A percentile compares a stretch with the other conserved stretches of the same genome.
phyloP scores from a whole-genome alignment of 2,888 invertebrate species.

The Galeruca laticollis region DNA sequence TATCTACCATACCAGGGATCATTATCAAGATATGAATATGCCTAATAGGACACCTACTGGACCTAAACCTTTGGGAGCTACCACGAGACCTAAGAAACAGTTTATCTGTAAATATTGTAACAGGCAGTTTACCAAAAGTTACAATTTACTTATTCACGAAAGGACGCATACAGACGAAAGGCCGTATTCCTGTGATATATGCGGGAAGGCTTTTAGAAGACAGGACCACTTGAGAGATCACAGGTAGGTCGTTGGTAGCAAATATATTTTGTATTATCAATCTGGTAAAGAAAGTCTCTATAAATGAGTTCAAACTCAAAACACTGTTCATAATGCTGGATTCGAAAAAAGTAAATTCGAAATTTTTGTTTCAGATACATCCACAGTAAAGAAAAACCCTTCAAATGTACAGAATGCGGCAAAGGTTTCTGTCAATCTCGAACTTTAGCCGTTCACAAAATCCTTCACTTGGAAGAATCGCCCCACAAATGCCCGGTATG shows the following conservation, averaged over 20 bases:
- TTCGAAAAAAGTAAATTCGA: slow-evolving; percentile 31
- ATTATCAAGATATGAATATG: slow-evolving; percentile 54
- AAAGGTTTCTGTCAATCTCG: slow-evolving; percentile 99
- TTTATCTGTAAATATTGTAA: slow-evolving; percentile 98
- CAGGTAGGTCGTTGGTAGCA: too few species aligned
- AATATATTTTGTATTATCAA: too few species aligned
- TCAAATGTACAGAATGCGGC: slow-evolving; percentile 96
- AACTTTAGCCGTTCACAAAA: slow-evolving; percentile 95
- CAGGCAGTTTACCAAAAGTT: slow-evolving; percentile 97
- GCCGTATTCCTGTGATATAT: slow-evolving; percentile 96
- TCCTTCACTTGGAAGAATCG: slow-evolving; percentile 92
- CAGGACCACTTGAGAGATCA: slow-evolving; percentile 95
- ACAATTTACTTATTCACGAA: slow-evolving; percentile 97
- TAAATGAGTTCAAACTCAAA: too few species aligned
- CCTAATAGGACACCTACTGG: slow-evolving; percentile 62
- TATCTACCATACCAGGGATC: slow-evolving; percentile 70
- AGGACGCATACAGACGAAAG: slow-evolving; percentile 97
- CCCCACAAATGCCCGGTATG: slow-evolving; percentile 94
- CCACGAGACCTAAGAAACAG: slow-evolving; percentile 79
- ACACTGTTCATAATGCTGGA: background rate
- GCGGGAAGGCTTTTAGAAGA: slow-evolving; percentile 94
- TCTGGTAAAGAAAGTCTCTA: too few species aligned
- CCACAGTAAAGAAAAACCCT: slow-evolving; percentile 98
- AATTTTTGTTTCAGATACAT: slow-evolving; percentile 88
- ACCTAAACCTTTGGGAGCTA: slow-evolving; percentile 67